Conservation (phyloP, 1,140 invertebrate species). For the Microplitis demolitor region DNA sequence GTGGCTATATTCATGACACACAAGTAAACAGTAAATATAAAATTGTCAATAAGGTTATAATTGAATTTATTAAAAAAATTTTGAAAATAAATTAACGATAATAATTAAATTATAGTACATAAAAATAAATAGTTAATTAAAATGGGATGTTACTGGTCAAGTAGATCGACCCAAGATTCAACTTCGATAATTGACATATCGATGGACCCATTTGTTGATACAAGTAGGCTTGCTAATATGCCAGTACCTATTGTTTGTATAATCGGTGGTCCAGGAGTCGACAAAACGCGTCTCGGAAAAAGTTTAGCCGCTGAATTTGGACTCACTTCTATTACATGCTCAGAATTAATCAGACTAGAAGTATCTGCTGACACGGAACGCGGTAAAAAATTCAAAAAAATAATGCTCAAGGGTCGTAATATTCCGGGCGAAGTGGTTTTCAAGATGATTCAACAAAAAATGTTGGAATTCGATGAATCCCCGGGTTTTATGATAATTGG, state of each 20-base stretch:
- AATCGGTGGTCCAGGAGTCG: slow-evolving; percentile 39
- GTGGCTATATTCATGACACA: no score
- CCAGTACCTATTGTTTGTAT: slow-evolving; percentile 40
- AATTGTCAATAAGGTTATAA: no score
- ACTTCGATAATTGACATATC: no score
- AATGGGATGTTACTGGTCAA: no score
- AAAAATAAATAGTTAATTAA: no score
- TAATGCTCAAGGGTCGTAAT: slow-evolving; percentile 28
- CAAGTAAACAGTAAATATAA: no score
- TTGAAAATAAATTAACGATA: no score
- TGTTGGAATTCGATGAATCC: slow-evolving; percentile 32
- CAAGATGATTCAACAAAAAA: slow-evolving; percentile 36
- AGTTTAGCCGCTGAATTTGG: slow-evolving; percentile 32
- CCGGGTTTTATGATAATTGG: slow-evolving; percentile 41
- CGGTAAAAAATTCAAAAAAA: slow-evolving; percentile 20
- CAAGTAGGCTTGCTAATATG: neutral
- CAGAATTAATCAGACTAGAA: slow-evolving; percentile 36
- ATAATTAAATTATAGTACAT: no score
- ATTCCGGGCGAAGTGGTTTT: slow-evolving; percentile 32
- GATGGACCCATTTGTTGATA: neutral
- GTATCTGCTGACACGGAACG: slow-evolving; percentile 22
- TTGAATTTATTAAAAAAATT: no score
- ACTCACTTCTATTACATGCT: slow-evolving; percentile 28
- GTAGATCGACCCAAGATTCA: no score
- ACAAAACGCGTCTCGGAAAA: slow-evolving; percentile 35